A percentile compares a stretch with the other conserved stretches of the same genome.
Evolutionary conservation across 2,113 vertebrate genomes (phyloP).

Genomic region (Chloebia gouldiae): DNA sequence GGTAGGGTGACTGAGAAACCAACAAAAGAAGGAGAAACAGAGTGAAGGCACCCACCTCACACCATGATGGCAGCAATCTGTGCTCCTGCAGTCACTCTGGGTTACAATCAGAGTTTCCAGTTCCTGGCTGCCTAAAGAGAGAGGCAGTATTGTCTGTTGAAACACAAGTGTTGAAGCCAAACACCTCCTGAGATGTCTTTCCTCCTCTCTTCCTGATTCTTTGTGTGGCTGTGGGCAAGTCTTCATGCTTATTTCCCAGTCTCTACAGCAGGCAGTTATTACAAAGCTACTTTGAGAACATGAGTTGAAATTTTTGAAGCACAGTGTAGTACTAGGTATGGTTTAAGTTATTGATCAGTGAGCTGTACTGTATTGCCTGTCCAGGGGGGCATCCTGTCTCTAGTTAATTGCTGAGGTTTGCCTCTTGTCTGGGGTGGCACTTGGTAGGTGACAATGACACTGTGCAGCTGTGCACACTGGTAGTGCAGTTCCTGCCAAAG

Average conservation of each 20-base stretch:
- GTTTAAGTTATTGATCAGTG: background rate
- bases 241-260: background rate
- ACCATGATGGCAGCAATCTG: background rate
- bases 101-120: constrained; percentile 12
- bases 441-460: background rate
- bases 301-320: background rate
- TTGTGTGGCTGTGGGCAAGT: background rate
- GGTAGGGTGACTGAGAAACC: background rate
- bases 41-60: background rate
- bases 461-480: background rate
- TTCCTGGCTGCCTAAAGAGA: background rate
- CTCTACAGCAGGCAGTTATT: background rate
- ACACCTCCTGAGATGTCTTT: background rate
- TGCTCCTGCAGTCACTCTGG: background rate
- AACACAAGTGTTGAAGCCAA: background rate
- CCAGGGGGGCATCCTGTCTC: background rate
- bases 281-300: background rate
- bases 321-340: background rate
- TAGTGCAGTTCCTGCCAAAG: background rate
- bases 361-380: background rate
- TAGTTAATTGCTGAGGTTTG: background rate
- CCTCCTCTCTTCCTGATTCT: background rate
- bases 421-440: background rate
- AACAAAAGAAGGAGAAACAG: background rate
- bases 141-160: background rate